phyloP scores from a whole-genome alignment of 2,113 vertebrate species.

The Chamaea fasciata region DNA sequence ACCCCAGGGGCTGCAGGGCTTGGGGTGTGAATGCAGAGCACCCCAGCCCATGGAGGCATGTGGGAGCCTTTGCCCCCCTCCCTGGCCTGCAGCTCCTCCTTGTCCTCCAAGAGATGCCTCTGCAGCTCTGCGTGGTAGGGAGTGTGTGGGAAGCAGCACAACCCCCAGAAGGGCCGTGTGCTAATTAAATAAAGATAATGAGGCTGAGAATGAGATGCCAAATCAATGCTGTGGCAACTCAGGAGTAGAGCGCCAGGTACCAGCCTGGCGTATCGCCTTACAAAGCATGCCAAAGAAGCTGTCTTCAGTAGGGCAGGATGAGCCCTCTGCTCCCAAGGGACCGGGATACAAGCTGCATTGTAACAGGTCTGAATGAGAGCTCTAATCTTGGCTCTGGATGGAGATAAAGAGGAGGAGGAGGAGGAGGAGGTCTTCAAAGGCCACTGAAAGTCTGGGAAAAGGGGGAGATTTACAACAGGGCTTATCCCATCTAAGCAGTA shows the following conservation, averaged over 20 bases:
- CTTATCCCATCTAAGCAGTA: slow-evolving; percentile 59
- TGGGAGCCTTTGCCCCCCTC: not conserved
- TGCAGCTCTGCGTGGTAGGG: not conserved
- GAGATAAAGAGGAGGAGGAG: slow-evolving; percentile 49
- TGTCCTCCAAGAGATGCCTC: not conserved
- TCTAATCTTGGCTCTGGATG: slow-evolving; percentile 35
- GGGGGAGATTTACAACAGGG: slow-evolving; percentile 54
- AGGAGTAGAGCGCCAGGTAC: slow-evolving; percentile 27
- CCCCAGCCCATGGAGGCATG: not conserved
- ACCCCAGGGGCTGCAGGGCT: not conserved
- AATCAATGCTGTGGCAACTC: slow-evolving; percentile 60
- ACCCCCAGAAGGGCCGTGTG: slow-evolving; percentile 43
- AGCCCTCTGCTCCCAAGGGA: slow-evolving; percentile 13
- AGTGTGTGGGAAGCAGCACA: slow-evolving; percentile 31
- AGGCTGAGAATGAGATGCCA: slow-evolving; percentile 58
- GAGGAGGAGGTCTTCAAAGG: slow-evolving; percentile 59
- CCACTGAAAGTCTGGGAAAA: slow-evolving; percentile 51
- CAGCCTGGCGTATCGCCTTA: slow-evolving; percentile 14
- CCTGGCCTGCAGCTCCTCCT: not conserved
- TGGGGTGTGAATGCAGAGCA: not conserved
- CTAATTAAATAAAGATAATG: slow-evolving; percentile 65
- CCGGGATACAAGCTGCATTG: slow-evolving; percentile 8
- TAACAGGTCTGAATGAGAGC: slow-evolving; percentile 16
- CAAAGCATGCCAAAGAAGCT: slow-evolving; percentile 39
- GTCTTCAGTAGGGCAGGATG: slow-evolving; percentile 23